Conservation (phyloP, 92 coral and sea anemone species). For the Epizoanthus fatuus region DNA sequence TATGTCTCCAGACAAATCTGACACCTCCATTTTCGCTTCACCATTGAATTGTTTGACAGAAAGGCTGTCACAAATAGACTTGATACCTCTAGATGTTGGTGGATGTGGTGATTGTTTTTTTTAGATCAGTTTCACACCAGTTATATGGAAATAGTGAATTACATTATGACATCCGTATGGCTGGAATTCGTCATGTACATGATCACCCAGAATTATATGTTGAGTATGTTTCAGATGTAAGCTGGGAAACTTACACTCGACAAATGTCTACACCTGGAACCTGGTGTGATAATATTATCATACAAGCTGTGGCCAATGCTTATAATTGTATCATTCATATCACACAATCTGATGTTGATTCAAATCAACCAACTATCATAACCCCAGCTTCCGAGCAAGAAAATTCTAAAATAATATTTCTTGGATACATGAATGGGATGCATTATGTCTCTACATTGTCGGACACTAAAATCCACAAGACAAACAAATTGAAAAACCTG, state of each 20-base stretch:
- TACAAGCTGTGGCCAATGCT: no score
- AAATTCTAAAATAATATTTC: conserved; percentile 15
- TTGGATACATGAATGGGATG: conserved; percentile 32
- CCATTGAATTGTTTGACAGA: not conserved
- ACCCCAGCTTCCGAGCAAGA: conserved; percentile 30
- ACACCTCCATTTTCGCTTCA: conserved; percentile 1
- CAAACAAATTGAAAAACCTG: not conserved
- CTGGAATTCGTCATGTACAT: conserved; percentile 35
- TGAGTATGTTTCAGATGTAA: conserved; percentile 23
- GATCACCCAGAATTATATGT: conserved; percentile 29
- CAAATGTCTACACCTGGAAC: no score
- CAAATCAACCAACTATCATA: conserved; percentile 29
- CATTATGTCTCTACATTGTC: conserved; percentile 39
- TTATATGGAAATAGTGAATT: conserved; percentile 30
- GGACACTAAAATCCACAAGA: not conserved
- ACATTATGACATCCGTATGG: conserved; percentile 36
- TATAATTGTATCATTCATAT: conserved; percentile 43
- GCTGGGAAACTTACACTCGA: not conserved
- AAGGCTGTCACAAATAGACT: conserved; percentile 17
- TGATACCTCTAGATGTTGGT: conserved; percentile 31
- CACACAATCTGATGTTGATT: conserved; percentile 32
- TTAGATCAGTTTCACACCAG: conserved; percentile 49
- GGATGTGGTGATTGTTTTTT: conserved; percentile 50
- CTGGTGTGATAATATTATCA: no score
- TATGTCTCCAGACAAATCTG: not conserved